These are phyloP conservation scores for Colostygia pectinataria DNA, from an alignment of 2,888 invertebrate genomes.

Conservation along the genomic window DNA sequence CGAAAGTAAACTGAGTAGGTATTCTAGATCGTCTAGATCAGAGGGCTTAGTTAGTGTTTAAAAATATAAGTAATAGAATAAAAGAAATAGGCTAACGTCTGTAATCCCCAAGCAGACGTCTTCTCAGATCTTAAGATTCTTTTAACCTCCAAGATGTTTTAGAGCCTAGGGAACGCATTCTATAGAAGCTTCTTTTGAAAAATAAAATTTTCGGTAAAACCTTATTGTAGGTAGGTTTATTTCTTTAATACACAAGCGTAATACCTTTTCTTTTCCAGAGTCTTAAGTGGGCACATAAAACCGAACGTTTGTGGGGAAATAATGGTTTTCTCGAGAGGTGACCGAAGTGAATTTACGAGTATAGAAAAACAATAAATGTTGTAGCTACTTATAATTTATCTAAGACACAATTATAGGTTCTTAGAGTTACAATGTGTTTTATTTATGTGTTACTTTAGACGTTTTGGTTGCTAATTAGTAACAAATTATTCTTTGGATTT, in stretches of 20 bases:
- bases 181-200: not conserved
- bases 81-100: no score
- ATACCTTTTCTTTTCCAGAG: slow-evolving; percentile 18
- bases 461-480: not conserved
- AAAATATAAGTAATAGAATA: no score
- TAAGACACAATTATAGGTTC: slow-evolving; percentile 12
- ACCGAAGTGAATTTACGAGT: slow-evolving; percentile 23
- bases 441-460: not conserved
- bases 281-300: slow-evolving; percentile 27
- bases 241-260: slow-evolving; percentile 8
- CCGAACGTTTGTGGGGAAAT: slow-evolving; percentile 24
- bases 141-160: no score
- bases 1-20: no score
- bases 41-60: no score
- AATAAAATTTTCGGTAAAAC: not conserved
- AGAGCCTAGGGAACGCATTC: no score
- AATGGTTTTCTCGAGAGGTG: slow-evolving; percentile 26
- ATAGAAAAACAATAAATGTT: slow-evolving; percentile 24
- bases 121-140: no score
- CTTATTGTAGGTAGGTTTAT: not conserved
- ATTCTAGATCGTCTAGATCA: no score
- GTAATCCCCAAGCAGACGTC: no score
- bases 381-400: slow-evolving; percentile 14
- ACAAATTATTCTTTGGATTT: no score
- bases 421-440: slow-evolving; percentile 11